phyloP scores from a whole-genome alignment of 2,797 vertebrate species.

The Sitta carolinensis region DNA sequence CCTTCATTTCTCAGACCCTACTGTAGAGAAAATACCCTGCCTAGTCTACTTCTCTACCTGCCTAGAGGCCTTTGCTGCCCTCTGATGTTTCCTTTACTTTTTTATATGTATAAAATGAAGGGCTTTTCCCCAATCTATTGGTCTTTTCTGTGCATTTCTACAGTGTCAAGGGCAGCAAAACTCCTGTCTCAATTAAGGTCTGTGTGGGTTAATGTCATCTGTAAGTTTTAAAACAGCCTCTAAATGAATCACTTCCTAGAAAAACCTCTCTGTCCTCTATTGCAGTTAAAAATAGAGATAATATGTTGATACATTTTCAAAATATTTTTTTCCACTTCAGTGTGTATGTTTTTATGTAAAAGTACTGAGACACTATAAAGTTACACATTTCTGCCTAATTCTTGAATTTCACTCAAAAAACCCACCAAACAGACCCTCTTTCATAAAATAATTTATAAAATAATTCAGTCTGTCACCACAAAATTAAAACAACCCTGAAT shows the following conservation, averaged over 20 bases:
- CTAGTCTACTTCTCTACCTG: background rate
- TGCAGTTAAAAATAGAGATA: background rate
- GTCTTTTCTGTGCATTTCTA: background rate
- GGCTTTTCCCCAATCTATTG: fast-evolving
- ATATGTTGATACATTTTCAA: background rate
- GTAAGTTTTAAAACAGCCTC: background rate
- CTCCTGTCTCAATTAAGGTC: background rate
- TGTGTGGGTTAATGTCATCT: background rate
- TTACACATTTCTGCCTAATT: background rate
- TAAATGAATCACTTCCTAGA: background rate
- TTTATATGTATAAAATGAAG: background rate
- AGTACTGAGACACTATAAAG: background rate
- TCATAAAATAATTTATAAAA: background rate
- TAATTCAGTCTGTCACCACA: background rate
- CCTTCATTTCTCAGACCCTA: background rate
- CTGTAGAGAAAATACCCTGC: background rate
- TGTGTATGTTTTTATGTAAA: background rate
- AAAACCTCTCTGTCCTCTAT: background rate
- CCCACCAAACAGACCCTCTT: background rate
- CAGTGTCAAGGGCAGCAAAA: background rate
- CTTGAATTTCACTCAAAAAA: background rate
- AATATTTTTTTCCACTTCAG: background rate
- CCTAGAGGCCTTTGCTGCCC: background rate
- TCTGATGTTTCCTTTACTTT: background rate
- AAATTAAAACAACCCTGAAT: background rate